Conservation (phyloP, 2,113 vertebrate genomes). For the Vireo altiloquus region DNA sequence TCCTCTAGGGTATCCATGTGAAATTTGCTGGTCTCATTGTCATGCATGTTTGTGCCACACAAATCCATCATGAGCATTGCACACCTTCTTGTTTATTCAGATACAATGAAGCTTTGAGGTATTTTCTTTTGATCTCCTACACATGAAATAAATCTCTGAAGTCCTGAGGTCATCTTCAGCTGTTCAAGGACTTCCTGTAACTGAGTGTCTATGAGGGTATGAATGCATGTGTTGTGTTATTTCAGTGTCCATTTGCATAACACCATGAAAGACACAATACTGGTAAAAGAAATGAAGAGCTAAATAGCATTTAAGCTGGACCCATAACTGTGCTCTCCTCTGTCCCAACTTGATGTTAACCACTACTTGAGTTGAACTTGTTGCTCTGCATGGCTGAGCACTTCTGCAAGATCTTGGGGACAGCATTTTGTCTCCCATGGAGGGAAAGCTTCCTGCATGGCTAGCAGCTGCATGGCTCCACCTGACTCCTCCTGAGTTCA, state of each 20-base stretch:
- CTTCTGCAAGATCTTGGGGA: background rate
- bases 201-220: background rate
- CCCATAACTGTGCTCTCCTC: background rate
- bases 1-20: background rate
- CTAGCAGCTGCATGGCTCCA: background rate
- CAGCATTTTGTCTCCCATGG: background rate
- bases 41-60: background rate
- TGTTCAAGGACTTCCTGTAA: background rate
- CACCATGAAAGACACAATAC: background rate
- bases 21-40: background rate
- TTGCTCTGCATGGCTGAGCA: background rate
- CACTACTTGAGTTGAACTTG: background rate
- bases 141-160: conserved; percentile 4
- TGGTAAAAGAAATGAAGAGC: background rate
- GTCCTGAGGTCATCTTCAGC: background rate
- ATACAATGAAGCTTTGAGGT: background rate
- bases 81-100: background rate
- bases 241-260: background rate
- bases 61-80: background rate
- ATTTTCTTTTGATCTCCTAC: background rate
- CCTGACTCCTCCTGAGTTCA: background rate
- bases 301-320: background rate
- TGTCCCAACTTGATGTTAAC: background rate
- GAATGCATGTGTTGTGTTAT: background rate
- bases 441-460: background rate